Conservation (phyloP, 2,888 invertebrate species). For the Vanessa cardui region DNA sequence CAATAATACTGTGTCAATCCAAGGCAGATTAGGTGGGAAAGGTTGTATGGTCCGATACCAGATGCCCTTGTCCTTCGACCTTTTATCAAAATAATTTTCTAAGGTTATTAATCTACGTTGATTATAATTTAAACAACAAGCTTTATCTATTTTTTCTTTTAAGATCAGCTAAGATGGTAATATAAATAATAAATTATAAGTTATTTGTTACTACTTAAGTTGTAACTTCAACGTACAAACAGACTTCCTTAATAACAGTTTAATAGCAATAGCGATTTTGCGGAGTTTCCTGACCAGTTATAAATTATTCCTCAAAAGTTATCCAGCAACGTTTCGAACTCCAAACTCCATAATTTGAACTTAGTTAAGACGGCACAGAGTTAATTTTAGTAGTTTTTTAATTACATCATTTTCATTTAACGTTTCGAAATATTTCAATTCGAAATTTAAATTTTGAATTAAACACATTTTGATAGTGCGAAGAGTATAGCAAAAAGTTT, state of each 20-base stretch:
- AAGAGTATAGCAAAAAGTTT: background rate
- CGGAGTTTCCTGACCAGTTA: conserved; percentile 29
- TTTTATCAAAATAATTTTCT: too few species aligned
- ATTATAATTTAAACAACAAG: background rate
- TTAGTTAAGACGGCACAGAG: conserved; percentile 33
- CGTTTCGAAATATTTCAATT: background rate
- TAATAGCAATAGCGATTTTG: conserved; percentile 35
- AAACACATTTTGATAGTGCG: background rate
- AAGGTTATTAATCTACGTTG: too few species aligned
- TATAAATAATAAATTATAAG: background rate
- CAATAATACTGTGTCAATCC: too few species aligned
- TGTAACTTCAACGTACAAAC: conserved; percentile 10
- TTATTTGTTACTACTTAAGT: conserved; percentile 5
- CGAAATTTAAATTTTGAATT: background rate
- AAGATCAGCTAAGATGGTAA: background rate
- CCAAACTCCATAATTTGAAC: conserved; percentile 38
- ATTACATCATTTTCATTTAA: conserved; percentile 6
- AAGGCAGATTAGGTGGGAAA: too few species aligned
- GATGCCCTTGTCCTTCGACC: too few species aligned
- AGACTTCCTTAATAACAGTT: conserved; percentile 25
- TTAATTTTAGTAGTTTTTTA: conserved; percentile 30
- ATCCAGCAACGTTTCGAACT: conserved; percentile 27
- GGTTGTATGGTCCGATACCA: too few species aligned
- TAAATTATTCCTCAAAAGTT: conserved; percentile 39
- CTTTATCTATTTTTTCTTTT: background rate